These are phyloP conservation scores for Protaetia brevitarsis DNA, from an alignment of 1,140 invertebrate species.

Conservation along the genomic window DNA sequence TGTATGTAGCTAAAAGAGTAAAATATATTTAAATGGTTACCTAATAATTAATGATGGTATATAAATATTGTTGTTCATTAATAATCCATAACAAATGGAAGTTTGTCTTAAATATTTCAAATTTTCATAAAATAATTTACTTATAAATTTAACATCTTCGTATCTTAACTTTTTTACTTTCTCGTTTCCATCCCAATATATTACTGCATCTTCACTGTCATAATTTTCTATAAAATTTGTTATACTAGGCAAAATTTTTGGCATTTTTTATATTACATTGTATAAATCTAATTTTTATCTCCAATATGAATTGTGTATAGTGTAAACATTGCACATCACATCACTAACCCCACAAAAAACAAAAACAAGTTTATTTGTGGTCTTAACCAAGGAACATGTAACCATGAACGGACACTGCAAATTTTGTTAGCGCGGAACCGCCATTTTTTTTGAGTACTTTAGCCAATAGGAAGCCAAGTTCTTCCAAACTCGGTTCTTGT, in stretches of 20 bases:
- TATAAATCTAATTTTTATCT: too few species aligned
- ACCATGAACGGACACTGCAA: too few species aligned
- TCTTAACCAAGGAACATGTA: too few species aligned
- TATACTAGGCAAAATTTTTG: background rate
- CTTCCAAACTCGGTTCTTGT: too few species aligned
- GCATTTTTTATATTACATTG: background rate
- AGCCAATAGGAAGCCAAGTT: too few species aligned
- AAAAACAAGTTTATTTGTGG: too few species aligned
- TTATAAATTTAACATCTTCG: background rate
- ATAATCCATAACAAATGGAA: conserved; percentile 21
- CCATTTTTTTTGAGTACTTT: too few species aligned
- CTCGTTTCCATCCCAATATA: background rate
- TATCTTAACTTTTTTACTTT: background rate
- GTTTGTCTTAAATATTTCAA: background rate
- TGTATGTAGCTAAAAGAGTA: background rate
- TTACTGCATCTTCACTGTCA: background rate
- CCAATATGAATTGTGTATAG: too few species aligned
- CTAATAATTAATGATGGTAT: conserved; percentile 23
- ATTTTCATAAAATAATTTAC: background rate
- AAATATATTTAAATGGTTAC: conserved; percentile 15
- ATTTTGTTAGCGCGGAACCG: too few species aligned
- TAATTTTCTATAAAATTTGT: background rate
- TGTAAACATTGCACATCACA: too few species aligned
- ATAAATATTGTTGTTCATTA: conserved; percentile 15
- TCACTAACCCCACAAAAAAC: too few species aligned